These are phyloP conservation scores for Chaenogobius annularis DNA, from an alignment of 2,113 vertebrate genomes.

Conservation along the genomic window DNA sequence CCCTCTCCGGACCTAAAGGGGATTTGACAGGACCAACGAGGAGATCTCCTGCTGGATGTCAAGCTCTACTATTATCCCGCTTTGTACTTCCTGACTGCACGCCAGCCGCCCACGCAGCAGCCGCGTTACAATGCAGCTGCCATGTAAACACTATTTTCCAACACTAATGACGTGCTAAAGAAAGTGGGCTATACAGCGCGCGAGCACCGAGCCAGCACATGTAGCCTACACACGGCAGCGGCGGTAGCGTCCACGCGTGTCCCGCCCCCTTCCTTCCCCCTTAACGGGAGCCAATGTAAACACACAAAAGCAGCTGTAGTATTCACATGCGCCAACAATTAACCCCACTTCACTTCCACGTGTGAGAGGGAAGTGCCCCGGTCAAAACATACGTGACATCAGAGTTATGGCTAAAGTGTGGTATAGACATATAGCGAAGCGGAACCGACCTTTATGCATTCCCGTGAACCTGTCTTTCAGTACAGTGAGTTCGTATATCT, in stretches of 20 bases:
- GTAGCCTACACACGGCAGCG: background rate
- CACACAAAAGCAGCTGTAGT: slow-evolving; percentile 69
- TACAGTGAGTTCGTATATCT: slow-evolving; percentile 98
- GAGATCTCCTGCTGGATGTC: slow-evolving; percentile 41
- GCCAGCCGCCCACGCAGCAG: slow-evolving; percentile 61
- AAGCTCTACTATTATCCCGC: slow-evolving; percentile 66
- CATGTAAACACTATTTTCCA: slow-evolving; percentile 56
- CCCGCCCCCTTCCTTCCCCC: slow-evolving; percentile 56
- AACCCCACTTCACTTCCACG: slow-evolving; percentile 61
- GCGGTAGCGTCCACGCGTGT: slow-evolving; percentile 20
- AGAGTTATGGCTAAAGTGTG: slow-evolving; percentile 29
- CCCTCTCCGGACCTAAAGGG: slow-evolving; percentile 33
- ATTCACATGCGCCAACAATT: slow-evolving; percentile 64
- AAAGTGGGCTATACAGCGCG: slow-evolving; percentile 38
- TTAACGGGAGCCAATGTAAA: slow-evolving; percentile 72
- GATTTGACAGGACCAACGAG: slow-evolving; percentile 10
- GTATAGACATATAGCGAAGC: slow-evolving; percentile 52
- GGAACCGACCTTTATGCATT: slow-evolving; percentile 95
- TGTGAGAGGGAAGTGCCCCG: slow-evolving; percentile 43
- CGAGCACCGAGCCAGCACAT: slow-evolving; percentile 30
- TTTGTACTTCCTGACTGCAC: slow-evolving; percentile 68
- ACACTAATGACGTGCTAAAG: slow-evolving; percentile 52
- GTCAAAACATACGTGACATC: slow-evolving; percentile 58
- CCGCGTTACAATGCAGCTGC: slow-evolving; percentile 57
- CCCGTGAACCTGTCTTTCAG: slow-evolving; percentile 98